These are phyloP conservation scores for Diacarnus erythraeanus DNA, from an alignment of 37 sponge, comb jelly and placozoan genomes.

Conservation along the genomic window DNA sequence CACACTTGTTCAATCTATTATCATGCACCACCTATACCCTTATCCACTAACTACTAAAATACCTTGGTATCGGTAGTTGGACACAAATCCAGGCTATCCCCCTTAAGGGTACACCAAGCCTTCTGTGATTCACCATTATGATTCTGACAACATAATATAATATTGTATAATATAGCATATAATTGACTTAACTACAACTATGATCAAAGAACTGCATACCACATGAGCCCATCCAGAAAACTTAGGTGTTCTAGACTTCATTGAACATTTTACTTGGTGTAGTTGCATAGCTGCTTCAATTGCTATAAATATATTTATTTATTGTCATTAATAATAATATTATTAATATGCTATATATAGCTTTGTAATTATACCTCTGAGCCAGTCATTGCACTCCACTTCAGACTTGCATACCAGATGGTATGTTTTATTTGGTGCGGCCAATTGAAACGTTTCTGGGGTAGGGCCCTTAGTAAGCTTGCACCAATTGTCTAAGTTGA, in stretches of 20 bases:
- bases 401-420: constrained; percentile 21
- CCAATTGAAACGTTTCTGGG: constrained; percentile 20
- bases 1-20: too few relatives aligned
- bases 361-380: constrained; percentile 24
- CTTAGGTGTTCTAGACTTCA: not conserved
- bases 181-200: too few relatives aligned
- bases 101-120: constrained; percentile 35
- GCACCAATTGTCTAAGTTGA: constrained; percentile 57
- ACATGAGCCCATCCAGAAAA: constrained; percentile 36
- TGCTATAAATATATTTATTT: not conserved
- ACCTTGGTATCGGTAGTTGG: constrained; percentile 12
- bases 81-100: not conserved
- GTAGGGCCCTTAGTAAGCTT: constrained; percentile 9
- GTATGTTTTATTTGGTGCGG: constrained; percentile 25
- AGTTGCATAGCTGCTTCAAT: constrained; percentile 15
- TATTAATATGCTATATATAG: not conserved
- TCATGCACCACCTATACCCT: not conserved
- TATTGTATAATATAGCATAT: not conserved
- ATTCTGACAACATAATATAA: not conserved
- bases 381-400: constrained; percentile 45
- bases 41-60: not conserved
- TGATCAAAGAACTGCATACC: constrained; percentile 19
- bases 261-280: not conserved
- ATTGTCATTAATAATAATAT: too few relatives aligned
- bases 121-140: constrained; percentile 13